Evolutionary conservation across 1,140 invertebrate species (phyloP).

Genomic region (Drosophila auraria): DNA sequence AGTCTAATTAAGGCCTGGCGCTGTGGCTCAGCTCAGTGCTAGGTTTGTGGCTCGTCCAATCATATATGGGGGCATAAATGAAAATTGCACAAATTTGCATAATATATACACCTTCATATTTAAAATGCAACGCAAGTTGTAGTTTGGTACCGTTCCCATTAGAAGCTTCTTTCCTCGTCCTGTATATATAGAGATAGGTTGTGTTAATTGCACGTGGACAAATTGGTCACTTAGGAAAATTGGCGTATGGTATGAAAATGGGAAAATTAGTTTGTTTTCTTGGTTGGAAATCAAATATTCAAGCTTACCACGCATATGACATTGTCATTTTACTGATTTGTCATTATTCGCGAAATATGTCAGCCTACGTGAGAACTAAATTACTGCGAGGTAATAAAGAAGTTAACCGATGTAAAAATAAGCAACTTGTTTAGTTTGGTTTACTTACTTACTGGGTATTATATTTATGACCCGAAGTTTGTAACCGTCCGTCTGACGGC

Average conservation of each 20-base stretch:
- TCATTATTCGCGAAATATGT: not conserved
- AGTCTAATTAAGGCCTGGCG: conserved; percentile 63
- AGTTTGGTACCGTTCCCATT: conserved; percentile 26
- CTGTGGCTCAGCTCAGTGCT: conserved; percentile 17
- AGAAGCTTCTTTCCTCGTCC: conserved; percentile 14
- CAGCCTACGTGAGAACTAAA: not conserved
- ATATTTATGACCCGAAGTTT: not conserved
- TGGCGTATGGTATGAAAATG: conserved; percentile 38
- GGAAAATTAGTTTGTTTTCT: conserved; percentile 48
- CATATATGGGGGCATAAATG: conserved; percentile 43
- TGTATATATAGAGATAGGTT: conserved; percentile 11
- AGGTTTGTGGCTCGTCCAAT: conserved; percentile 9
- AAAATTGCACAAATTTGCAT: conserved; percentile 76
- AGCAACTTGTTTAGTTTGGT: too few relatives aligned
- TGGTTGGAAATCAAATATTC: not conserved
- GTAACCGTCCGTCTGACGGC: not conserved
- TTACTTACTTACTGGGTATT: not conserved
- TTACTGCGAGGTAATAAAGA: not conserved
- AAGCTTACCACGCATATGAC: conserved; percentile 11
- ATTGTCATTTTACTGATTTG: conserved; percentile 6
- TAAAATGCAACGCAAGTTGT: conserved; percentile 48
- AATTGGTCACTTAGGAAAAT: conserved; percentile 54
- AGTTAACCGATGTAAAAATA: not conserved
- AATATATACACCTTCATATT: conserved; percentile 48
- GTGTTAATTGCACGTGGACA: conserved; percentile 42